Evolutionary conservation across 2,888 invertebrate genomes (phyloP), one percentile per base, ranked within the genome.

Genomic region (Acanthosoma haemorrhoidale): DNA sequence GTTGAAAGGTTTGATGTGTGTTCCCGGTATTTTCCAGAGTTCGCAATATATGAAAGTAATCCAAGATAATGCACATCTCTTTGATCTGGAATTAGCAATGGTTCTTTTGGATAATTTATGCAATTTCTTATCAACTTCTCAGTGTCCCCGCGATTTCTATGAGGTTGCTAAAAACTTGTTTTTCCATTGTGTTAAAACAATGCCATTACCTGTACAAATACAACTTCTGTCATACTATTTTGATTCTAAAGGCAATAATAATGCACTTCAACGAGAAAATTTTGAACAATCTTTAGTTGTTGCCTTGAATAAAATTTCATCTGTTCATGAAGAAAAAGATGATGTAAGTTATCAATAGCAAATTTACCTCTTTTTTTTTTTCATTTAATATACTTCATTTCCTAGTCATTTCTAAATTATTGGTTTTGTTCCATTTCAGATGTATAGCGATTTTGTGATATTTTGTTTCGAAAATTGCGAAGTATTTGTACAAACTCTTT

Each of bases 251-350:
- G 57, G 70, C n/a, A 41, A 58, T 39, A 64, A 36, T 34, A 39
- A 61, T 39, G 29, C 64, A 3, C 57, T 73, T 32, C 31, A 38
- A 21, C 51, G 58, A 4, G 58, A 61, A 11, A 34, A 68, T 15
- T 71, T 73, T 64, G 58, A 41, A 16, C 34, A 71, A 77, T 78
- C 76, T 77, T 77, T 67, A 77, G 75, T 51, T 77, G 76, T 73
- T 77, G 78, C 73, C 78, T 77, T 78, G 74, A 51, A 75, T 73
- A 66, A 68, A 64, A 57, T 70, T 21, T 67, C 70, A 15, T 15
- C 68, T 15, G 64, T 43, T 11, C 63, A 63, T 13, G 72, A 70
- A 13, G 68, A 41, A 25, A 68, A 38, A 21, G 68, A 70, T 6
- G 70, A 72, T 63, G 72, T 72, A 63, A 15, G 41, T 69, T 13